Evolutionary conservation across 1,140 invertebrate genomes (phyloP), one percentile per base, ranked within the genome.

Genomic region (Zaprionus ornatus): DNA sequence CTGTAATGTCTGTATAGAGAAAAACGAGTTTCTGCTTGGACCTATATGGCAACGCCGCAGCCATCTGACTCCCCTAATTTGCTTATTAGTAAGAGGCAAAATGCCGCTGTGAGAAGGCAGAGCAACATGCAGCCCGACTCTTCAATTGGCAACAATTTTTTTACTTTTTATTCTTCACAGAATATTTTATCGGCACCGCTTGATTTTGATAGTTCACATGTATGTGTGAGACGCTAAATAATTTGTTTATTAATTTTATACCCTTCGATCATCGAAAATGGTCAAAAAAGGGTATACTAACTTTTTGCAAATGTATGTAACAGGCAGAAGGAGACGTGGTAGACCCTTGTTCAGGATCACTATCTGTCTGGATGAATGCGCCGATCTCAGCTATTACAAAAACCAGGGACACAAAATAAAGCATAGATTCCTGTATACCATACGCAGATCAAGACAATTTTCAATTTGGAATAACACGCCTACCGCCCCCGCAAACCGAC

Each of bases 21-120:
- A 87, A 87, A 87, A 87, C 83, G 70, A 78, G 84, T 87, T 87
- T 65, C 77, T 86, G 52, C 25, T 32, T 80, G 23, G 57, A 48
- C 27, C 70, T 80, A 80, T 87, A 56, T 87, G 83, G 83, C 83
- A 87, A 87, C 83, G 61, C 84, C 71, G 61, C 84, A 69, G 55
- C 23, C 40, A 63, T 73, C 67, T 55, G 17, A 13, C 60, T 45
- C 68, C 56, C 59, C 64, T 66, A 35, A 48, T 55, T 82, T 70
- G 85, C 84, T 88, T 90, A 84, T 87, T 87, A 84, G 84, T 90
- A 87, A 79, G 57, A 82, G 80, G 55, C 40, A 82, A 90, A 88
- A 84, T 90, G 79, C 81, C 74, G 77, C 83, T 77, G 80, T 55
- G 65, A 88, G 84, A 88, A 88, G 84, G 84, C 84, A 67, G 82